Conservation (phyloP, 2,888 invertebrate species). For the Aradus depressus region DNA sequence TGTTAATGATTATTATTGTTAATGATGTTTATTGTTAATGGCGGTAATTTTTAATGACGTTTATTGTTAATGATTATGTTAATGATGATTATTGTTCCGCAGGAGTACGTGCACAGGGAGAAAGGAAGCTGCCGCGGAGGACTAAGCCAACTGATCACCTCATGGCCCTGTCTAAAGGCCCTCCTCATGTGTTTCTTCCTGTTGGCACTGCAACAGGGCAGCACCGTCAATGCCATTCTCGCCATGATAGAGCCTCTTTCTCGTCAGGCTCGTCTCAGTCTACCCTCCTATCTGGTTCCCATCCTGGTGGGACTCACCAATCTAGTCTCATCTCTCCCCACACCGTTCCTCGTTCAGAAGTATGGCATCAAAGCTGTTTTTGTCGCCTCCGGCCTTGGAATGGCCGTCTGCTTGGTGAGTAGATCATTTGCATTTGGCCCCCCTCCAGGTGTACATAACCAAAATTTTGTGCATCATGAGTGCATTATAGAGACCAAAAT, state of each 20-base stretch:
- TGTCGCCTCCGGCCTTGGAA: conserved; percentile 5
- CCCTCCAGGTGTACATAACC: no score
- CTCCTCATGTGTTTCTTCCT: conserved; percentile 6
- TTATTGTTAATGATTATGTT: no score
- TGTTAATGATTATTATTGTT: no score
- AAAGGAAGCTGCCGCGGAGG: neutral
- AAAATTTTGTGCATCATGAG: no score
- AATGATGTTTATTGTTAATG: no score
- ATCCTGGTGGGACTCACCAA: conserved; percentile 12
- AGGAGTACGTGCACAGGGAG: neutral
- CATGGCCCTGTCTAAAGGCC: neutral
- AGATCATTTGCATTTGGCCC: neutral
- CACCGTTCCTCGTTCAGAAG: conserved; percentile 7
- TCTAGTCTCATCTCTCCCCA: conserved; percentile 10
- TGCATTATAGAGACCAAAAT: no score
- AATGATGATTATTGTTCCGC: neutral
- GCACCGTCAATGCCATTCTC: conserved; percentile 12
- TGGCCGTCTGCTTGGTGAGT: conserved; percentile 15
- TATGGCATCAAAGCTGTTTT: conserved; percentile 11
- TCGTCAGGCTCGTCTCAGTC: neutral
- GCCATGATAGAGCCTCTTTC: conserved; percentile 8
- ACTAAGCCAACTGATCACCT: neutral
- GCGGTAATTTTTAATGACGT: no score
- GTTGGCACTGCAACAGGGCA: conserved; percentile 10
- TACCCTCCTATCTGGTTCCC: neutral